Conservation (phyloP, 2,888 invertebrate genomes). For the Parascotia fuliginaria region DNA sequence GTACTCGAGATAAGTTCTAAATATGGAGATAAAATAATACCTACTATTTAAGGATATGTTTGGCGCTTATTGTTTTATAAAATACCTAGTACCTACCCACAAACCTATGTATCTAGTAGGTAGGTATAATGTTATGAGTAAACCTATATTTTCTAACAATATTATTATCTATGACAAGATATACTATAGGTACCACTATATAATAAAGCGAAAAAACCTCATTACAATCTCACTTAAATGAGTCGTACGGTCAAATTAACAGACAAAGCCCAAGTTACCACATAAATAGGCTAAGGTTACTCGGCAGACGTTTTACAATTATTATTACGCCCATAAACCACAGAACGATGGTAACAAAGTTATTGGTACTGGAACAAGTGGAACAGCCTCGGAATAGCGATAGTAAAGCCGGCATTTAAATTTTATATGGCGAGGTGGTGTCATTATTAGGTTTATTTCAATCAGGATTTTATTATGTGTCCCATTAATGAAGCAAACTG, state of each 20-base stretch:
- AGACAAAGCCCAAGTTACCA: constrained; percentile 27
- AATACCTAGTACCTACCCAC: no score
- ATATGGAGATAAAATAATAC: no score
- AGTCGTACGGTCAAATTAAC: constrained; percentile 18
- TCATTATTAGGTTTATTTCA: constrained; percentile 1
- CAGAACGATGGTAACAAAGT: background rate
- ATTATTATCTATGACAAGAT: no score
- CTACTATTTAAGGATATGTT: no score
- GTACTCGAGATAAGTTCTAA: no score
- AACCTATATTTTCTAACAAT: no score
- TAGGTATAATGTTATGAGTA: no score
- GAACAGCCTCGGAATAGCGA: no score
- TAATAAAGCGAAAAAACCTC: background rate
- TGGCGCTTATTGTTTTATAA: no score
- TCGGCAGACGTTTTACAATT: constrained; percentile 35
- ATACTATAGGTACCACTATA: no score
- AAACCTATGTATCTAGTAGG: no score
- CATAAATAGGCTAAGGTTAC: constrained; percentile 64
- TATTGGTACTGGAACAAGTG: background rate
- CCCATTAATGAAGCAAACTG: no score
- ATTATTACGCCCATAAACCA: constrained; percentile 10
- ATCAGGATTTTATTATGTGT: background rate
- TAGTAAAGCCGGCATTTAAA: background rate
- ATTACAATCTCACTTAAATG: constrained; percentile 4
- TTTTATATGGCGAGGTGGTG: background rate